Conservation (phyloP, 2,888 invertebrate species). For the Drosophila falleni region DNA sequence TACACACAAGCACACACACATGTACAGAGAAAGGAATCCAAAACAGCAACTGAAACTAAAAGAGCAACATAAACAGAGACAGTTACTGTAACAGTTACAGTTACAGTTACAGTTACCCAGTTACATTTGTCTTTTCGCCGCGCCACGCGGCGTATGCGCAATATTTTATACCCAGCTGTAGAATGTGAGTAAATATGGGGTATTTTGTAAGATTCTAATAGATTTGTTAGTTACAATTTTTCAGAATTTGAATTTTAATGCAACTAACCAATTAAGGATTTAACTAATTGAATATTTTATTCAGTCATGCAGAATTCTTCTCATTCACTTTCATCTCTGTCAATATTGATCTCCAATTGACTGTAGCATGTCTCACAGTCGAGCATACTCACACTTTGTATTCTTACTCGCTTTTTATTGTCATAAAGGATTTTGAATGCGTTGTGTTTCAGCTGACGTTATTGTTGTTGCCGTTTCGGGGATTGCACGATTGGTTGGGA, state of each 20-base stretch:
- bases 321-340: too few species aligned
- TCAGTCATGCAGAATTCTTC: too few species aligned
- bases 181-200: neutral
- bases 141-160: conserved; percentile 60
- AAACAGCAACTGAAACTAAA: conserved; percentile 27
- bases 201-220: neutral
- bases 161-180: conserved; percentile 18
- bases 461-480: conserved; percentile 6
- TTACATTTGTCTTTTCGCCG: conserved; percentile 61
- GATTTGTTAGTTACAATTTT: neutral
- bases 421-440: conserved; percentile 38
- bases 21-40: neutral
- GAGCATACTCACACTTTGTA: neutral
- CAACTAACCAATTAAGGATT: too few species aligned
- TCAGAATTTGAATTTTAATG: neutral
- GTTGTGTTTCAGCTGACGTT: conserved; percentile 19
- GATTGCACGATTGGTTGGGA: neutral
- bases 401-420: conserved; percentile 27
- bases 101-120: conserved; percentile 49
- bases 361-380: neutral
- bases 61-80: conserved; percentile 40
- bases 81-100: conserved; percentile 24
- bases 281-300: too few species aligned
- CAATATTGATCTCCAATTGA: too few species aligned
- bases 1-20: conserved; percentile 18